Evolutionary conservation across 2,113 vertebrate genomes (phyloP).

Genomic region (Calidris pygmaea): DNA sequence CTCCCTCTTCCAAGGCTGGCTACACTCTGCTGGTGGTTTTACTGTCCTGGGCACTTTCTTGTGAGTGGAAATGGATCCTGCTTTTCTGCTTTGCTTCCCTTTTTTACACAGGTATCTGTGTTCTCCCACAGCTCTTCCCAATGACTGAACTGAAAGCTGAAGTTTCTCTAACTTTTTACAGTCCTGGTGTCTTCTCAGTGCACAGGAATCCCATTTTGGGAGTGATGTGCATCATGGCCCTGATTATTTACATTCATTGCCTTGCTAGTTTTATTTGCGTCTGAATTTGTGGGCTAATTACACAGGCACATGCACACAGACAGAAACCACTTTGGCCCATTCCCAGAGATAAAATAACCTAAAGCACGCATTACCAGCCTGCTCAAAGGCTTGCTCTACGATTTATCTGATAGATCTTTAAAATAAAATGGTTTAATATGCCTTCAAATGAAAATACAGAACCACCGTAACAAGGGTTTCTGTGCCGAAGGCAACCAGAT

Average conservation of each 20-base stretch:
- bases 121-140: background rate
- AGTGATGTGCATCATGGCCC: background rate
- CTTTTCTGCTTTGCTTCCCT: background rate
- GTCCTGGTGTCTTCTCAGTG: background rate
- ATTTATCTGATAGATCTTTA: slow-evolving; percentile 33
- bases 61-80: background rate
- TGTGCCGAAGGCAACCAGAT: background rate
- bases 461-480: background rate
- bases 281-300: slow-evolving; percentile 32
- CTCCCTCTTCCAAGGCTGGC: background rate
- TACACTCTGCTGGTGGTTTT: background rate
- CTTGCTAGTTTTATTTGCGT: background rate
- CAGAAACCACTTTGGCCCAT: slow-evolving; percentile 41
- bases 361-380: background rate
- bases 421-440: background rate
- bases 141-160: background rate
- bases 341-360: slow-evolving; percentile 51
- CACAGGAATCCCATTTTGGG: background rate
- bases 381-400: background rate
- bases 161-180: background rate
- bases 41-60: background rate
- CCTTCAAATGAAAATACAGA: slow-evolving; percentile 4
- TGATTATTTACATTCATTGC: background rate
- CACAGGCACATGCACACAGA: background rate
- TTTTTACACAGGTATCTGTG: background rate